Evolutionary conservation across 2,113 vertebrate species (phyloP).

Genomic region (Hippoglossus stenolepis): DNA sequence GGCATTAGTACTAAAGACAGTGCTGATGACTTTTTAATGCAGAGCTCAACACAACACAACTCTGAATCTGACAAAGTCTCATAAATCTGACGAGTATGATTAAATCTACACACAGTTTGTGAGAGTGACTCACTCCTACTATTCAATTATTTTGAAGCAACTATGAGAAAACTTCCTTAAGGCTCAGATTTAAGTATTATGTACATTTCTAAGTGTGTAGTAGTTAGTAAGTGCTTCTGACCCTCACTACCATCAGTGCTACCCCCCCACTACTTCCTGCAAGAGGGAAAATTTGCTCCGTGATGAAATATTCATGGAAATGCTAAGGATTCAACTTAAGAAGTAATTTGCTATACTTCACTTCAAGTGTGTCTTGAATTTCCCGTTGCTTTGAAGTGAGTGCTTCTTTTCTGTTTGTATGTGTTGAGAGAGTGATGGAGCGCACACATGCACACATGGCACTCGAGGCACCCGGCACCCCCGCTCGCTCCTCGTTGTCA

Average conservation of each 20-base stretch:
- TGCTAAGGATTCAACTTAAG: conserved; percentile 51
- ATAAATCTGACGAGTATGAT: too few species aligned
- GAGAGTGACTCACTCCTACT: too few species aligned
- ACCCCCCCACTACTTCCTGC: conserved; percentile 22
- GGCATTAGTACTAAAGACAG: too few species aligned
- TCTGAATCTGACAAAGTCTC: too few species aligned
- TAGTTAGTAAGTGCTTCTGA: conserved; percentile 19
- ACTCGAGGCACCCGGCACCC: conserved; percentile 59
- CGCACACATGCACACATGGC: conserved; percentile 10
- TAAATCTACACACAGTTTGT: too few species aligned
- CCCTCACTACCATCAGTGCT: background rate
- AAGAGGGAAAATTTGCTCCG: conserved; percentile 19
- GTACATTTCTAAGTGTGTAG: background rate
- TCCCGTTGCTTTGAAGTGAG: conserved; percentile 61
- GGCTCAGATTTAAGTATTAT: background rate
- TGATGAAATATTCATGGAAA: conserved; percentile 61
- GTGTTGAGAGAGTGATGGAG: conserved; percentile 48
- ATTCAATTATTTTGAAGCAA: too few species aligned
- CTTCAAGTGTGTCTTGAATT: conserved; percentile 63
- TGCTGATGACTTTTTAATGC: too few species aligned
- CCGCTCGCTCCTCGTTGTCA: conserved; percentile 64
- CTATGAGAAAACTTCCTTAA: background rate
- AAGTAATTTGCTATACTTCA: conserved; percentile 63
- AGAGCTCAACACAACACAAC: too few species aligned
- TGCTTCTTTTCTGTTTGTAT: conserved; percentile 51